Evolutionary conservation across 2,888 invertebrate species (phyloP), one percentile per base, ranked within the genome.

Genomic region (Eupithecia dodoneata): DNA sequence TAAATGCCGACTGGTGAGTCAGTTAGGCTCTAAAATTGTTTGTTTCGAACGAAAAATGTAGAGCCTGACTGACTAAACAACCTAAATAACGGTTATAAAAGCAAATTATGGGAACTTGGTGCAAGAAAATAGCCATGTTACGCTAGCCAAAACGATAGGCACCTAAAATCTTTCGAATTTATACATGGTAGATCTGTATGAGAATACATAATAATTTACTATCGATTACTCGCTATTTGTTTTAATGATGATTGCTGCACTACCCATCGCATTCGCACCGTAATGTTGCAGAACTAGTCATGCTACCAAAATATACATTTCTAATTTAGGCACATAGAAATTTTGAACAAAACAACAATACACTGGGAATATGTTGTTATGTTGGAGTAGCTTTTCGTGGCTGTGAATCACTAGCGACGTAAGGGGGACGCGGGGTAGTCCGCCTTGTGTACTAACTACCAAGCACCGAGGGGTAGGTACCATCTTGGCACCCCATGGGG

Each of bases 181-280:
- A 30, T 30, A 0, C 30, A 30, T 30, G 30, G 30, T 30, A 30
- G 30, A 30, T 30, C 30, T 30, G 0, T 47, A 47, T 10, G 2
- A 6, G 2, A 9, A 7, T 47, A 9, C 47, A 7, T 7, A 47
- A 47, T 47, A 9, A 7, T 47, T 9, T 47, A 10, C 47, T 2
- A 9, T 9, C 9, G 63, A n/a, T 30, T 72, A 18, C 45, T 63
- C 2, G 41, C n/a, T 42, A 66, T 67, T 42, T 15, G 52, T 63
- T 5, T 65, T 70, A 70, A 67, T 55, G 67, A 55, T 71, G 66
- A 73, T 76, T 70, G 71, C 65, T 66, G 65, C 76, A 73, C 47
- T 55, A 75, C 59, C 69, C 67, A 67, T 72, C 15, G 52, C 52
- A 52, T 5, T 15, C 52, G 67, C 75, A 67, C 42, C 18, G 5